Evolutionary conservation across 64 coral and sea anemone species (phyloP).

Genomic region (Dendronephthya gigantea): DNA sequence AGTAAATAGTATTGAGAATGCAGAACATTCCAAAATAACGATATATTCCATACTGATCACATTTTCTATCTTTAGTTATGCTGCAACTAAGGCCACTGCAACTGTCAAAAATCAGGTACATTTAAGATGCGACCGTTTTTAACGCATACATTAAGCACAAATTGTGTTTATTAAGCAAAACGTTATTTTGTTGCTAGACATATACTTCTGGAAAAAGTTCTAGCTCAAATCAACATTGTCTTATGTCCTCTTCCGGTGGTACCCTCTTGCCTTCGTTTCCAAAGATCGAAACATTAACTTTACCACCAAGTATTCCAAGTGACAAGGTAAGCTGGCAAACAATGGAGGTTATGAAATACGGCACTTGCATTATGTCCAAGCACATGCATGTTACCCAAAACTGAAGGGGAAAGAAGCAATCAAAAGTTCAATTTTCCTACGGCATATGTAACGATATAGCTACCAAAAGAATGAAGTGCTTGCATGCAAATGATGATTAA

Average conservation of each 20-base stretch:
- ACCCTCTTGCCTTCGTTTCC: conserved; percentile 82
- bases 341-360: background rate
- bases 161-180: too few species aligned
- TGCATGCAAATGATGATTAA: too few species aligned
- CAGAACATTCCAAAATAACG: too few species aligned
- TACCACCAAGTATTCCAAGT: conserved; percentile 59
- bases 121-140: too few species aligned
- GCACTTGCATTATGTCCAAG: too few species aligned
- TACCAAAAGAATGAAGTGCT: too few species aligned
- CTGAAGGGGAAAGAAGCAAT: too few species aligned
- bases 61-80: background rate
- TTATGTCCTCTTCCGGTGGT: conserved; percentile 69
- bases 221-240: conserved; percentile 14
- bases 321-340: conserved; percentile 49
- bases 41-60: background rate
- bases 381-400: too few species aligned
- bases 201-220: background rate
- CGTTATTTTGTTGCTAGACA: background rate
- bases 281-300: conserved; percentile 45
- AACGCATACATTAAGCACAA: too few species aligned
- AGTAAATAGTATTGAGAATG: too few species aligned
- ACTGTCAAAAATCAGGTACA: background rate
- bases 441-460: too few species aligned
- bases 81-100: background rate
- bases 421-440: too few species aligned